Conservation (phyloP, 2,113 vertebrate species). For the Poeciliopsis retropinna region DNA sequence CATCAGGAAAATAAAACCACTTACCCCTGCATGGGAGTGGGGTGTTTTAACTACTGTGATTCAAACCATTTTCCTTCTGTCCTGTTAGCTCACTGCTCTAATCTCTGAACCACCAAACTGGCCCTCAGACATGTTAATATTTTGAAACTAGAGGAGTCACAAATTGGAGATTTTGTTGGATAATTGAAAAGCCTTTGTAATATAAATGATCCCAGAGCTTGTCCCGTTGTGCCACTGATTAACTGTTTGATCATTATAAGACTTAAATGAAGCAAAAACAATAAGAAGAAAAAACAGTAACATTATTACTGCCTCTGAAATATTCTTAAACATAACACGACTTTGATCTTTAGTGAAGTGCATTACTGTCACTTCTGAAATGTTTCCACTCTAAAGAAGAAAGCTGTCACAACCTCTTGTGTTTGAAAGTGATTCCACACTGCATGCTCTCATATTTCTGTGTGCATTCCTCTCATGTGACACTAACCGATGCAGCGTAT, state of each 20-base stretch:
- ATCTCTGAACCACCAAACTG: neutral
- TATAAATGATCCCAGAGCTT: neutral
- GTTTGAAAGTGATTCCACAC: slow-evolving; percentile 29
- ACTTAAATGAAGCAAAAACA: neutral
- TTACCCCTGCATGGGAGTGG: too few relatives aligned
- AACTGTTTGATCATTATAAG: neutral
- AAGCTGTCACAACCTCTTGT: slow-evolving; percentile 19
- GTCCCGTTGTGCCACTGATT: neutral
- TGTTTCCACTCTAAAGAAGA: slow-evolving; percentile 9
- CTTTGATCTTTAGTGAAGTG: slow-evolving; percentile 16
- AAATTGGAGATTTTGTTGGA: neutral
- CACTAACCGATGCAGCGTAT: slow-evolving; percentile 4
- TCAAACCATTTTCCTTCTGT: neutral
- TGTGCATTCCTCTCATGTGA: slow-evolving; percentile 27
- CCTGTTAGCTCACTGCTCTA: neutral
- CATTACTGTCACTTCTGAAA: slow-evolving; percentile 7
- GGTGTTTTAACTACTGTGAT: neutral
- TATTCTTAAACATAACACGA: slow-evolving; percentile 3
- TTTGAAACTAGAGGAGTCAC: neutral
- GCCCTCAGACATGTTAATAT: neutral
- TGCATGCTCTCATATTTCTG: neutral
- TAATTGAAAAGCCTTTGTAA: neutral
- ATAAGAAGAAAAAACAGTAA: neutral
- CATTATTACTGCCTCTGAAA: neutral
- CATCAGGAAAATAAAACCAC: neutral